A percentile compares a stretch with the other conserved stretches of the same genome.
phyloP scores from a whole-genome alignment of 2,797 vertebrate genomes.

The Lacerta agilis region DNA sequence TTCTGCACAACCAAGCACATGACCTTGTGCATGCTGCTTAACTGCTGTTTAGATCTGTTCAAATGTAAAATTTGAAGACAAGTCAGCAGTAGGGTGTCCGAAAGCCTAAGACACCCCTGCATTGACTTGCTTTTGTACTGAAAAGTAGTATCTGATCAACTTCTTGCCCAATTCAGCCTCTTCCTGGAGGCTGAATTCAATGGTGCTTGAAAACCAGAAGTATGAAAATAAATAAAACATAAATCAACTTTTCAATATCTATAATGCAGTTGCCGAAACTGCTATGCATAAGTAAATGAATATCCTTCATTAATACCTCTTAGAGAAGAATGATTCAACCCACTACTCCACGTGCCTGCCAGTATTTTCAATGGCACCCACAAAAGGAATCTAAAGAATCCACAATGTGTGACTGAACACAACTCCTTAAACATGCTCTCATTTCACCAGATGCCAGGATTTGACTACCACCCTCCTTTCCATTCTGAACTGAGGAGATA shows the following conservation, averaged over 20 bases:
- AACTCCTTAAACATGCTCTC: too few species aligned
- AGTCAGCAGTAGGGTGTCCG: background rate
- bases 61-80: background rate
- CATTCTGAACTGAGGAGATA: too few species aligned
- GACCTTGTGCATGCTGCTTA: background rate
- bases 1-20: too few species aligned
- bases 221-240: slow-evolving; percentile 12
- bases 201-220: slow-evolving; percentile 2
- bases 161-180: background rate
- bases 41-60: background rate
- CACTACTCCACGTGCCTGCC: background rate
- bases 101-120: background rate
- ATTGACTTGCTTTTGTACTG: too few species aligned
- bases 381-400: too few species aligned
- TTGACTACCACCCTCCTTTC: too few species aligned
- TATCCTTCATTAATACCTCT: slow-evolving; percentile 29
- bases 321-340: slow-evolving; percentile 8
- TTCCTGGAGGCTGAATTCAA: slow-evolving; percentile 35
- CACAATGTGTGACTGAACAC: too few species aligned
- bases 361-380: too few species aligned
- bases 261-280: slow-evolving; percentile 7
- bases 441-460: too few species aligned
- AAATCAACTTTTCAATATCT: background rate
- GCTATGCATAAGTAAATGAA: slow-evolving; percentile 7
- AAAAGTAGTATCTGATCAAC: background rate